Percentiles rank a stretch among this genome's conserved stretches.
Conservation (phyloP, 2,888 invertebrate genomes). For the Muscina levida region DNA sequence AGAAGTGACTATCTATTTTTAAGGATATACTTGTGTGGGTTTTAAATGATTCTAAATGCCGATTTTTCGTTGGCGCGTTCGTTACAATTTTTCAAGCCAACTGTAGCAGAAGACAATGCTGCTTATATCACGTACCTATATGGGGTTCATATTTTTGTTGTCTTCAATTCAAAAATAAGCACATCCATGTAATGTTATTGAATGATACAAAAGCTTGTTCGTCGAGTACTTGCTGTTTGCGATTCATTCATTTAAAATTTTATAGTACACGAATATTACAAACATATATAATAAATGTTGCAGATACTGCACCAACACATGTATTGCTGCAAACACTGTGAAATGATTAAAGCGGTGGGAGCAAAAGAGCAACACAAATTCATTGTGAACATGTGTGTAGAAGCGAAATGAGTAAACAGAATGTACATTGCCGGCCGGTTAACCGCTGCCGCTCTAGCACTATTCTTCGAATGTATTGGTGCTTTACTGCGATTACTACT, state of each 20-base stretch:
- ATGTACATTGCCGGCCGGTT: slow-evolving; percentile 42
- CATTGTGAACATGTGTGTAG: neutral
- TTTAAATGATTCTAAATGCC: too few species aligned
- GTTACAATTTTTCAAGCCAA: too few species aligned
- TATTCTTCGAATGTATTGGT: too few species aligned
- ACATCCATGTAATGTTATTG: neutral
- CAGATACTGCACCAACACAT: too few species aligned
- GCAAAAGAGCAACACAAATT: neutral
- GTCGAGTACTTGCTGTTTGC: slow-evolving; percentile 22
- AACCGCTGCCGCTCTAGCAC: too few species aligned
- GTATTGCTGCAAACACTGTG: neutral
- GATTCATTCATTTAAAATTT: slow-evolving; percentile 43
- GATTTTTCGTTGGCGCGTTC: too few species aligned
- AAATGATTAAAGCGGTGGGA: neutral
- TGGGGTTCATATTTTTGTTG: too few species aligned
- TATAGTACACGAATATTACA: slow-evolving; percentile 3
- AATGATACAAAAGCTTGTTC: slow-evolving; percentile 24
- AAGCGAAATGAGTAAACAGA: neutral
- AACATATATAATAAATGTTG: neutral
- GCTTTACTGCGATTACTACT: too few species aligned
- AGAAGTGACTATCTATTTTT: neutral
- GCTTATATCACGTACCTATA: too few species aligned
- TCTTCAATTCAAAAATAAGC: neutral
- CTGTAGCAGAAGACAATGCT: too few species aligned
- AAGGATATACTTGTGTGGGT: slow-evolving; percentile 16